Conservation (phyloP, 1,140 invertebrate species). For the Lordiphosa stackelbergi region DNA sequence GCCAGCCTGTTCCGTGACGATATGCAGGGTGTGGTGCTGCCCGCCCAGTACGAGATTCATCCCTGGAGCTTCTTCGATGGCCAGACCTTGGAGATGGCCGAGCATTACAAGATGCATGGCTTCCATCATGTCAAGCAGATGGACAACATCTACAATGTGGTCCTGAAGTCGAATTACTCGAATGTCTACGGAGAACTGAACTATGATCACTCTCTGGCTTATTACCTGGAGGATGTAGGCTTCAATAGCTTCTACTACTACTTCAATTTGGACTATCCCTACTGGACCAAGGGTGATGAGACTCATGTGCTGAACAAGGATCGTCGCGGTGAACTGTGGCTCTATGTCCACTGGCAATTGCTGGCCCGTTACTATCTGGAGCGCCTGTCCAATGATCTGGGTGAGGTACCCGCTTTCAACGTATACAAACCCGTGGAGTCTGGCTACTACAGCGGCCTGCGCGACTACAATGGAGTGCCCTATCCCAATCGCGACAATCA, state of each 20-base stretch:
- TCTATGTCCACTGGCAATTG: constrained; percentile 81
- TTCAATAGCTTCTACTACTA: constrained; percentile 83
- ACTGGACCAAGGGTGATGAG: constrained; percentile 78
- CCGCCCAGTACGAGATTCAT: constrained; percentile 82
- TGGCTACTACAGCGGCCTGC: constrained; percentile 81
- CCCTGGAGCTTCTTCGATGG: constrained; percentile 81
- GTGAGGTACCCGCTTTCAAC: constrained; percentile 81
- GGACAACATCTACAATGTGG: constrained; percentile 77
- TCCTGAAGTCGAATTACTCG: constrained; percentile 81
- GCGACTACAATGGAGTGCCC: constrained; percentile 81
- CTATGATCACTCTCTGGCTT: constrained; percentile 79
- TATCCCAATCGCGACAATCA: constrained; percentile 81
- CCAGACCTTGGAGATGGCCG: constrained; percentile 79
- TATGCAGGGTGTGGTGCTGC: constrained; percentile 80
- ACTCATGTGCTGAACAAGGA: constrained; percentile 78
- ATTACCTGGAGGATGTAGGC: constrained; percentile 84
- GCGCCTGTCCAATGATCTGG: constrained; percentile 81
- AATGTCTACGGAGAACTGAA: constrained; percentile 78
- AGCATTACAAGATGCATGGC: constrained; percentile 80
- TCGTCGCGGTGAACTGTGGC: constrained; percentile 81
- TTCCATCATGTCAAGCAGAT: constrained; percentile 78
- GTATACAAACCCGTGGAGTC: constrained; percentile 78
- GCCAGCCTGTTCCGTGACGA: constrained; percentile 80
- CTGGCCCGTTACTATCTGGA: constrained; percentile 83
- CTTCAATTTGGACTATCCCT: constrained; percentile 79